Percentiles rank a stretch among this genome's conserved stretches.
Conservation (phyloP, 2,797 vertebrate genomes). For the Xiphorhynchus erythropygius region DNA sequence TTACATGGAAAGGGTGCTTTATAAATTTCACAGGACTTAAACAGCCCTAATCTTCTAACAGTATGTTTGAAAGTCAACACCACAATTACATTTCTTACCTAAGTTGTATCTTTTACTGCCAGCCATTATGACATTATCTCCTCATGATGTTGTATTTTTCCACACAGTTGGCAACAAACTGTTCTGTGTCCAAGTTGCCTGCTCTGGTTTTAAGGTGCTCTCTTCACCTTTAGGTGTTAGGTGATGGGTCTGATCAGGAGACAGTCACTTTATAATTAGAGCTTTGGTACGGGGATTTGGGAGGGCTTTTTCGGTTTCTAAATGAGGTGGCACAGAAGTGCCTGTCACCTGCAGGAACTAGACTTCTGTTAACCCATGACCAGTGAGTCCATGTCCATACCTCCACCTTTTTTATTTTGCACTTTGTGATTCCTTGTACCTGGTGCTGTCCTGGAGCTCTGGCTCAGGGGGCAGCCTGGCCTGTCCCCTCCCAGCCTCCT, state of each 20-base stretch:
- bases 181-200: background rate
- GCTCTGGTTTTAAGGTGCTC: background rate
- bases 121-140: background rate
- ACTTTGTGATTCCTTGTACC: background rate
- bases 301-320: background rate
- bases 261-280: background rate
- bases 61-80: background rate
- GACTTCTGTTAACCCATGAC: background rate
- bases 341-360: background rate
- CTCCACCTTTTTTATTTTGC: background rate
- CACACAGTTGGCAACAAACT: background rate
- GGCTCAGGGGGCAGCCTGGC: background rate
- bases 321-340: background rate
- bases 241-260: background rate
- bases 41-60: background rate
- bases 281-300: accelerated
- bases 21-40: background rate
- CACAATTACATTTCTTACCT: background rate
- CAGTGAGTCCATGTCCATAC: background rate
- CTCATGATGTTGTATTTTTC: background rate
- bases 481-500: accelerated
- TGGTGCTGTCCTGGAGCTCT: background rate
- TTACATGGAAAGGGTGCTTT: background rate
- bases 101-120: background rate
- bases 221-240: background rate